Conservation (phyloP, 2,113 vertebrate species). For the Paratilapia polleni region DNA sequence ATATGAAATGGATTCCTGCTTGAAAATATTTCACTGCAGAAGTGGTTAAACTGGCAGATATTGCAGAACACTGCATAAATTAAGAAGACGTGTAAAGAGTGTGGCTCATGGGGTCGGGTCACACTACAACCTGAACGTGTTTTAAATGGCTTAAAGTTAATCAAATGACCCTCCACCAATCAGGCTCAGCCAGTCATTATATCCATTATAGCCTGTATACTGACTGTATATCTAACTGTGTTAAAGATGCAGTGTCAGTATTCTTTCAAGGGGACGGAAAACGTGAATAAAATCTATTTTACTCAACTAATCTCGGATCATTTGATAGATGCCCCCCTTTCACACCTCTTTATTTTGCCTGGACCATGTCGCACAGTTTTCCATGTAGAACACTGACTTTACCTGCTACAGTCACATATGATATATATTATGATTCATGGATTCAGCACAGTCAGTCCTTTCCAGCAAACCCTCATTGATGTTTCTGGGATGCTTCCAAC, state of each 20-base stretch:
- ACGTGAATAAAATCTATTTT: too few relatives aligned
- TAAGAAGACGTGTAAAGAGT: not conserved
- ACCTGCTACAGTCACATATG: not conserved
- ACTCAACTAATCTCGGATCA: fast-evolving
- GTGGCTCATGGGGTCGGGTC: not conserved
- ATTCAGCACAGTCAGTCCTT: not conserved
- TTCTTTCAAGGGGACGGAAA: not conserved
- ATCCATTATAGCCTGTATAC: not conserved
- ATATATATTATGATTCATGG: not conserved
- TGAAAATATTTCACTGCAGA: not conserved
- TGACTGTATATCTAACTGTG: not conserved
- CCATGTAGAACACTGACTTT: not conserved
- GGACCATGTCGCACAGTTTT: too few relatives aligned
- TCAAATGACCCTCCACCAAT: not conserved
- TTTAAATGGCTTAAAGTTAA: not conserved
- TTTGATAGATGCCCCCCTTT: not conserved
- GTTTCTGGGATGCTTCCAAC: not conserved
- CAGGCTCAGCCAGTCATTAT: not conserved
- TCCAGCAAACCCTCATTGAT: not conserved
- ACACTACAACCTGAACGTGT: not conserved
- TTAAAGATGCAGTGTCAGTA: not conserved
- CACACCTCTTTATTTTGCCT: not conserved
- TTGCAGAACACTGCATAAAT: not conserved
- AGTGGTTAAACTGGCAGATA: not conserved
- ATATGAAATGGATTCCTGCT: not conserved